phyloP scores from a whole-genome alignment of 30 jellyfish, hydroid and myxozoan species.

The Hydractinia echinata region DNA sequence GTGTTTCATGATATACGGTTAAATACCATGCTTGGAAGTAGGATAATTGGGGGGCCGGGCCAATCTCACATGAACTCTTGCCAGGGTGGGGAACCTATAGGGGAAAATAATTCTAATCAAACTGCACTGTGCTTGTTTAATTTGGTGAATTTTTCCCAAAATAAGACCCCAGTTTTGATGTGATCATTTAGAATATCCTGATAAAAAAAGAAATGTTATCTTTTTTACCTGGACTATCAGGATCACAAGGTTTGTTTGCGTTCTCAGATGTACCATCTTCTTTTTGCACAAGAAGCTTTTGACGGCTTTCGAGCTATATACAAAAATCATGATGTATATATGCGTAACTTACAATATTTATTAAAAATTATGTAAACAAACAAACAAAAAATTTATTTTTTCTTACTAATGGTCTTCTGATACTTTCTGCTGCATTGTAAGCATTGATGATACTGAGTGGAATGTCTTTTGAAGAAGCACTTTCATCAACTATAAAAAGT shows the following conservation, averaged over 20 bases:
- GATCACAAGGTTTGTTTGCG: constrained; percentile 35
- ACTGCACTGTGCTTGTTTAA: no score
- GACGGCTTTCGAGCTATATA: constrained; percentile 77
- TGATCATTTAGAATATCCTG: neutral
- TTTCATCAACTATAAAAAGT: constrained; percentile 34
- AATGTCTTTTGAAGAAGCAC: constrained; percentile 34
- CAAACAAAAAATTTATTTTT: no score
- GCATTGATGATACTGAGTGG: constrained; percentile 78
- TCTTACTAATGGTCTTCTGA: constrained; percentile 66
- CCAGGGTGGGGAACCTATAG: no score
- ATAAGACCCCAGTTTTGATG: neutral
- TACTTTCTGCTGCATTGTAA: constrained; percentile 70
- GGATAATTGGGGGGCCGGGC: no score
- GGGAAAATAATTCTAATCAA: no score
- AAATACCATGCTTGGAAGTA: no score
- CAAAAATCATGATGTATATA: neutral
- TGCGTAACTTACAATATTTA: neutral
- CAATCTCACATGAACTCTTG: no score
- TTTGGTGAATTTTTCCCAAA: no score
- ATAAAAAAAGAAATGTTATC: neutral
- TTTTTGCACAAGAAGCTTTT: constrained; percentile 50
- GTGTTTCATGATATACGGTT: no score
- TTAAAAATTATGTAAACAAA: neutral
- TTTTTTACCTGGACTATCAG: constrained; percentile 70
- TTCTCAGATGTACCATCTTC: constrained; percentile 66